Percentiles rank a stretch among this genome's conserved stretches.
Conservation (phyloP, 2,888 invertebrate species). For the Orthosia gothica region DNA sequence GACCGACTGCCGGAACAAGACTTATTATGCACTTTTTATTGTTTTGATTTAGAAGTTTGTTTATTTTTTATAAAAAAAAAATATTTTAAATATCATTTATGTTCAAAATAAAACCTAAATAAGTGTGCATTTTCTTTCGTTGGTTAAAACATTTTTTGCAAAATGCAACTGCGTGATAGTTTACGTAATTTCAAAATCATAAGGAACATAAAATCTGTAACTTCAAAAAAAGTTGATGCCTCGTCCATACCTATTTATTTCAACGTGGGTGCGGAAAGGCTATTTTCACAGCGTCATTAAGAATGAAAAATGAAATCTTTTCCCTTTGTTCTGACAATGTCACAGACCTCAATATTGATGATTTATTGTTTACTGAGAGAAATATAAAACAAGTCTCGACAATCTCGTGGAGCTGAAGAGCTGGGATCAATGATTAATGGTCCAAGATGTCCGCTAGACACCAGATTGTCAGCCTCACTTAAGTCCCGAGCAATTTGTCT, state of each 20-base stretch:
- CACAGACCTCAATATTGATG: conserved; percentile 58
- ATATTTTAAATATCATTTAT: too few species aligned
- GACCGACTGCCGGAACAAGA: too few species aligned
- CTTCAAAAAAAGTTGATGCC: not conserved
- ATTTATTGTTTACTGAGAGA: conserved; percentile 64
- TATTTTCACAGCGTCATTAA: conserved; percentile 13
- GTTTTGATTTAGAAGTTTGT: too few species aligned
- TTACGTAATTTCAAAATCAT: not conserved
- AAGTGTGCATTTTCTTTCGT: too few species aligned
- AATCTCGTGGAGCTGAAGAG: conserved; percentile 59
- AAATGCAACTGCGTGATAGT: not conserved
- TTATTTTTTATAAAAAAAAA: too few species aligned
- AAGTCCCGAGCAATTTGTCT: conserved; percentile 70
- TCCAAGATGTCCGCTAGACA: conserved; percentile 65
- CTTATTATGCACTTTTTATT: too few species aligned
- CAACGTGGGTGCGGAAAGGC: not conserved
- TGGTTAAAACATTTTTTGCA: too few species aligned
- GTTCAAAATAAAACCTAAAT: too few species aligned
- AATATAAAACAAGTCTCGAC: conserved; percentile 65
- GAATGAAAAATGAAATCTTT: conserved; percentile 61
- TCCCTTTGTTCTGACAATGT: conserved; percentile 56
- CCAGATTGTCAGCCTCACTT: conserved; percentile 63
- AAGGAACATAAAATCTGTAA: not conserved
- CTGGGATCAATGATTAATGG: conserved; percentile 73
- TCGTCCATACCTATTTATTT: not conserved